Evolutionary conservation across 1,140 invertebrate species (phyloP).

Genomic region (Notospermus geniculatus): DNA sequence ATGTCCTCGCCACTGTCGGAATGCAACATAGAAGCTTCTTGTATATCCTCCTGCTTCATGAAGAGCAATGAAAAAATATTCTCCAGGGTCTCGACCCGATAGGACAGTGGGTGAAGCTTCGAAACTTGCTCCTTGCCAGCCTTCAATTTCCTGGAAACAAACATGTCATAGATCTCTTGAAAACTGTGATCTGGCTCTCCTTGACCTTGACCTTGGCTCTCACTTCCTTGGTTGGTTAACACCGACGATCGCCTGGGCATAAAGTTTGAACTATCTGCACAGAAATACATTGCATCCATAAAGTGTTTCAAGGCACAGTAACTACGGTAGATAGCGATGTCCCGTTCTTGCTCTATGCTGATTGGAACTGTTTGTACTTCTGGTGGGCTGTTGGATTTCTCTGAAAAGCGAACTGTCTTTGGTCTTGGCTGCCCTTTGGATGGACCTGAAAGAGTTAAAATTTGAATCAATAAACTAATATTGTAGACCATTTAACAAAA

Average conservation of each 20-base stretch:
- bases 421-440: conserved; percentile 21
- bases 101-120: conserved; percentile 49
- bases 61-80: conserved; percentile 57
- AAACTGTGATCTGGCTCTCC: conserved; percentile 22
- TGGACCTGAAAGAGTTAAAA: background rate
- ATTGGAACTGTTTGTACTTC: conserved; percentile 15
- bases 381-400: conserved; percentile 14
- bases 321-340: conserved; percentile 44
- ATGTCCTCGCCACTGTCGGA: conserved; percentile 36
- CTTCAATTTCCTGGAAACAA: conserved; percentile 37
- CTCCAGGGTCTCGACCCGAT: conserved; percentile 56
- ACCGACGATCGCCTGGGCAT: conserved; percentile 12
- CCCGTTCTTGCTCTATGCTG: conserved; percentile 41
- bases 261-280: conserved; percentile 34
- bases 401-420: conserved; percentile 39
- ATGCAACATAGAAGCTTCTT: conserved; percentile 31
- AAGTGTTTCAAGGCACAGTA: conserved; percentile 49
- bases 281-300: conserved; percentile 46
- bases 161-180: conserved; percentile 34
- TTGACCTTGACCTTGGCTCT: background rate
- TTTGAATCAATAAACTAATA: background rate
- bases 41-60: conserved; percentile 47
- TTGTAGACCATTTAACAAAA: no score
- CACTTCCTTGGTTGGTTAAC: background rate
- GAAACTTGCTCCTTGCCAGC: conserved; percentile 36